Evolutionary conservation across 2,888 invertebrate genomes (phyloP), one percentile per base, ranked within the genome.

Genomic region (Hybos culiciformis): DNA sequence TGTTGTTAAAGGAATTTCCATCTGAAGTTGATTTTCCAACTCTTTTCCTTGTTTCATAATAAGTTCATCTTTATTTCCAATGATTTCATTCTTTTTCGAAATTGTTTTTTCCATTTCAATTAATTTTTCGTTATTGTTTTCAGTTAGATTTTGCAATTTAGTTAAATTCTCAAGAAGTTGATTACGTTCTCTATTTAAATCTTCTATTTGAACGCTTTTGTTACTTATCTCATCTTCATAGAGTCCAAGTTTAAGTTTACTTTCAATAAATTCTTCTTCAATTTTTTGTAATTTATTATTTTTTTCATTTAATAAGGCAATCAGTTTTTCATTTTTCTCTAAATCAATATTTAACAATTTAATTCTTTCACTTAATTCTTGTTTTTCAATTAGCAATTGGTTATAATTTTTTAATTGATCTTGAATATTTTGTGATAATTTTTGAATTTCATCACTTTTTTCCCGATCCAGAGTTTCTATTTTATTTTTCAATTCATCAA

Each of bases 401-500:
- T 68, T 64, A 1, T 70, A 44, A 52, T 70, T 68, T 15, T 61
- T 67, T 1, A 63, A 64, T 70, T 70, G 44, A 65, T 12, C 63
- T 45, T 67, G 63, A n/a, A 73, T 61, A 23, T 72, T 69, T 23
- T 67, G 58, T 55, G 74, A 63, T 42, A 73, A 60, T 46, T 58
- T 63, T 37, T 70, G 67, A 29, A 70, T 59, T 51, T 70, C 68
- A 44, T 70, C 66, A 37, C 69, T 67, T 63, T 54, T 71, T 68
- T 52, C 52, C 19, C 43, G 44, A 24, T 45, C 45, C 18, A 47
- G 33, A 20, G 29, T 44, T 36, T 51, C 46, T 6, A 49, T 19
- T 4, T 45, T 38, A 4, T 36, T 41, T 43, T 48, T 48, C 24
- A 51, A 43, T 37, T 43, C 45, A 39, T 46, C 44, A 36, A 46